phyloP scores from a whole-genome alignment of 2,797 vertebrate genomes.

The Phalloptychus januarius region DNA sequence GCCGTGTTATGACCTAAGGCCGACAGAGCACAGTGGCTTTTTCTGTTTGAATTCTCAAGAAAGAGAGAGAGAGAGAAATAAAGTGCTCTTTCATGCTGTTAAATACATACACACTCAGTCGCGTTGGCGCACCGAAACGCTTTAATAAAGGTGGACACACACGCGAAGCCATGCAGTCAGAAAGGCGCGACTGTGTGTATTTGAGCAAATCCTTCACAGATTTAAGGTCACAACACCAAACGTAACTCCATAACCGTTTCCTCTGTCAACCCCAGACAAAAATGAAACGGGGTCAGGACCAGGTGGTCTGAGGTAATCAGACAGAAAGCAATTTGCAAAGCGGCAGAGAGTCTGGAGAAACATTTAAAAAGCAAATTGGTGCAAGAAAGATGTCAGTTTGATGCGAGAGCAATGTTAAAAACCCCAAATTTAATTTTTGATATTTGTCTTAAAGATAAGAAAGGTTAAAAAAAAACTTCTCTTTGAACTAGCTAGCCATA shows the following conservation, averaged over 20 bases:
- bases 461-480: too few species aligned
- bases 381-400: conserved; percentile 20
- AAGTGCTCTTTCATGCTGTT: conserved; percentile 54
- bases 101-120: conserved; percentile 34
- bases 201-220: conserved; percentile 20
- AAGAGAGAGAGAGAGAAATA: conserved; percentile 52
- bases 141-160: conserved; percentile 41
- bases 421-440: background rate
- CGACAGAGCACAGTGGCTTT: conserved; percentile 63
- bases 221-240: conserved; percentile 6
- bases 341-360: conserved; percentile 27
- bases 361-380: conserved; percentile 30
- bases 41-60: conserved; percentile 60
- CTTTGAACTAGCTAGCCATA: too few species aligned
- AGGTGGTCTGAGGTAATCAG: conserved; percentile 1
- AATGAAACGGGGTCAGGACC: conserved; percentile 6
- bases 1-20: conserved; percentile 49
- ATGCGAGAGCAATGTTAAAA: background rate
- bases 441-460: too few species aligned
- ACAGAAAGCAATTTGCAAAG: background rate
- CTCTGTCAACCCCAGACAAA: conserved; percentile 15
- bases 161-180: conserved; percentile 18
- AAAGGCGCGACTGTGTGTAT: conserved; percentile 13
- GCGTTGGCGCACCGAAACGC: conserved; percentile 11
- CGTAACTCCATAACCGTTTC: conserved; percentile 17